Conservation (phyloP, 2,888 invertebrate species). For the Mimumesa dahlbomi region DNA sequence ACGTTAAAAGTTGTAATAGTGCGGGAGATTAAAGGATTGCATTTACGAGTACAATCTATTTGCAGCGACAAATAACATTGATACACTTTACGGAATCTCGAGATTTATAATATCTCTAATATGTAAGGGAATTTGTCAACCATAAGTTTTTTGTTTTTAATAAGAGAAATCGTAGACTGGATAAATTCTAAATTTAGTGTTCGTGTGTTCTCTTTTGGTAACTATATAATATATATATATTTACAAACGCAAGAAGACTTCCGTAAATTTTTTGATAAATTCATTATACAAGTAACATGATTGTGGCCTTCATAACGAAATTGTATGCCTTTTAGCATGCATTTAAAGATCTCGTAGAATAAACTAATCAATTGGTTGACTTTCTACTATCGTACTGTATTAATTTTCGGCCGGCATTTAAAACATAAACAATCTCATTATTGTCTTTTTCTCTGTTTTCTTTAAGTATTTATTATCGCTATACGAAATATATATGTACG, state of each 20-base stretch:
- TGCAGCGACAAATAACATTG: slow-evolving; percentile 40
- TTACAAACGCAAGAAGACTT: not conserved
- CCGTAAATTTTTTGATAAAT: slow-evolving; percentile 29
- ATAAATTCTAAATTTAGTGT: slow-evolving; percentile 22
- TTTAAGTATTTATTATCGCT: slow-evolving; percentile 65
- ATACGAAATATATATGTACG: slow-evolving; percentile 56
- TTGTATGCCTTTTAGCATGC: slow-evolving; percentile 35
- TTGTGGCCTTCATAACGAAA: slow-evolving; percentile 53
- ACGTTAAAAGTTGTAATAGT: slow-evolving; percentile 30
- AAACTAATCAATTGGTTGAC: slow-evolving; percentile 24
- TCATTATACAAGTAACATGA: slow-evolving; percentile 27
- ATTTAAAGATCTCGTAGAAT: slow-evolving; percentile 29
- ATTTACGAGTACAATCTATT: slow-evolving; percentile 43
- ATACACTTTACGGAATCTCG: slow-evolving; percentile 34
- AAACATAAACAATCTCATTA: slow-evolving; percentile 39
- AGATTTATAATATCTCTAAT: slow-evolving; percentile 39
- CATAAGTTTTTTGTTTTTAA: slow-evolving; percentile 24
- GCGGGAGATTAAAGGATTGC: slow-evolving; percentile 10
- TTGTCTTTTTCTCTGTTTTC: slow-evolving; percentile 52
- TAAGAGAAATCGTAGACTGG: slow-evolving; percentile 27
- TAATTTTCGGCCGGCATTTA: slow-evolving; percentile 35
- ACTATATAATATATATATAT: not conserved
- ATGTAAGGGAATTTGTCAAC: slow-evolving; percentile 10
- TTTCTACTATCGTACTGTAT: slow-evolving; percentile 16
- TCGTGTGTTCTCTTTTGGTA: slow-evolving; percentile 25